phyloP scores from a whole-genome alignment of 2,797 vertebrate species.

The Calcarius lapponicus region DNA sequence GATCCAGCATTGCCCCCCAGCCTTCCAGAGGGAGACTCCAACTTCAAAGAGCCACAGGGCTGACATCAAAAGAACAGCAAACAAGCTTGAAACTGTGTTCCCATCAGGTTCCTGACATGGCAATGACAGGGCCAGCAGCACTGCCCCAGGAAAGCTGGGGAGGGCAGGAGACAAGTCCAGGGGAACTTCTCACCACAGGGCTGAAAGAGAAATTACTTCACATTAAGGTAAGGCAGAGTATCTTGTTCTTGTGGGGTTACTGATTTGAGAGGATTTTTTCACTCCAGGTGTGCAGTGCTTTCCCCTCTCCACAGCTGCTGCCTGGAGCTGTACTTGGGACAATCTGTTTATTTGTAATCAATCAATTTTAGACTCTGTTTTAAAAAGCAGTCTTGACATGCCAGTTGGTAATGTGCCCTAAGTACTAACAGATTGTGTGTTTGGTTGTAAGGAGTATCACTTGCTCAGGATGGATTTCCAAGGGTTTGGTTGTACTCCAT shows the following conservation, averaged over 20 bases:
- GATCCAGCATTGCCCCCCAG: background rate
- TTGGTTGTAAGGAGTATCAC: background rate
- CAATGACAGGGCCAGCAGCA: background rate
- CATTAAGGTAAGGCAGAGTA: background rate
- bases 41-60: background rate
- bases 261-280: background rate
- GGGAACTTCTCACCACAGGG: background rate
- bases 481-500: background rate
- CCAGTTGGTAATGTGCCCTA: background rate
- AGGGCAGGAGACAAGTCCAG: background rate
- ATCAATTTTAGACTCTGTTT: background rate
- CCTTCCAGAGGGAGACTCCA: background rate
- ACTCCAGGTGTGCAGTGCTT: background rate
- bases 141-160: background rate
- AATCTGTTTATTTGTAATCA: background rate
- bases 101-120: background rate
- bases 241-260: background rate
- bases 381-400: background rate
- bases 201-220: background rate
- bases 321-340: background rate
- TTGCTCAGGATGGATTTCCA: background rate
- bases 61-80: background rate
- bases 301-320: background rate
- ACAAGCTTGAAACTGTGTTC: background rate
- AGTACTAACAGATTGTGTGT: background rate